Evolutionary conservation across 2,888 invertebrate genomes (phyloP), one percentile per base, ranked within the genome.

Genomic region (Caenorhabditis afra): DNA sequence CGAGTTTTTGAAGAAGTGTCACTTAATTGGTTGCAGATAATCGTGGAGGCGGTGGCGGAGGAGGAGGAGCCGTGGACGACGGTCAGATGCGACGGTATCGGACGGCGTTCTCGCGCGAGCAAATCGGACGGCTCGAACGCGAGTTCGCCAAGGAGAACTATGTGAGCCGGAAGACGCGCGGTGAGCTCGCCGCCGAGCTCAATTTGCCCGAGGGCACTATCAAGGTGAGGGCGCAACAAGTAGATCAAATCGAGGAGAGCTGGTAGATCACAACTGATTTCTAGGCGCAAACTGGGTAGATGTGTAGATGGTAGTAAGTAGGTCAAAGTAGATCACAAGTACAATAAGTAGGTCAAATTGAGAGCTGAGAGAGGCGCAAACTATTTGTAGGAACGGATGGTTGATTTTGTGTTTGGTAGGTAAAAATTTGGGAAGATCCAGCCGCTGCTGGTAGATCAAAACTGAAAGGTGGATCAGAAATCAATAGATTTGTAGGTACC

Each of bases 101-200:
- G 57, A 99, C 98, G 0, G 98, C 98, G 0, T 99, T 99, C 91
- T 96, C 96, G 0, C 92, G 97, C 12, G 98, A 98, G 64, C 92
- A 98, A 47, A 81, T 83, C 55, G 78, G 74, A 16, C 93, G 96
- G 14, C 92, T 99, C 65, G 99, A 99, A 92, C 95, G 96, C 88
- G 99, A 99, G 91, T 99, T 98, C 91, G 94, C 94, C 91, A 94
- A 95, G 88, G 99, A 99, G 91, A 98, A 97, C 91, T 99, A 99
- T 91, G 97, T 99, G 0, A 96, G 96, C 0, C 92, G 98, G 66
- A 98, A 98, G 0, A 93, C 96, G 74, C 92, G 99, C 81, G 96
- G 97, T 90, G 98, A 99, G 91, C 92, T 99, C 45, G 98, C 99
- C 0, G 94, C 95, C 0, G 95, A 96, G 88, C 92, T 99, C 16